Conservation (phyloP, 2,888 invertebrate species). For the Spisula solida region DNA sequence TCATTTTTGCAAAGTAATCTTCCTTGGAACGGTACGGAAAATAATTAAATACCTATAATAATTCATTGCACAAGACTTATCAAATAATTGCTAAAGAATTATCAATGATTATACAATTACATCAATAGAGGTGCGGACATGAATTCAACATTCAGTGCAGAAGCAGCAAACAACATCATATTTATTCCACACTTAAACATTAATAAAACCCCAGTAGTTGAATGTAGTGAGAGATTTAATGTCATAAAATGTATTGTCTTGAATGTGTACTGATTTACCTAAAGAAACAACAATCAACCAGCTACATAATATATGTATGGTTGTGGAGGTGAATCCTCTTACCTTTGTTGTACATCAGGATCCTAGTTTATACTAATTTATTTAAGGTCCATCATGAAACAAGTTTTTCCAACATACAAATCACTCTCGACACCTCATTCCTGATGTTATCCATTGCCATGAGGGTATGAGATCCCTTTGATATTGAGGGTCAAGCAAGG, state of each 20-base stretch:
- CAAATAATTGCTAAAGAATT: neutral
- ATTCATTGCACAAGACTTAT: neutral
- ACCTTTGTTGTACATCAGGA: too few species aligned
- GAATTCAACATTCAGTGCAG: neutral
- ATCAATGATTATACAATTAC: neutral
- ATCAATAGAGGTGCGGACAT: conserved; percentile 1
- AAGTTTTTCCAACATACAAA: too few species aligned
- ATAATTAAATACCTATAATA: neutral
- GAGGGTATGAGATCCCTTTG: too few species aligned
- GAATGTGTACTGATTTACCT: neutral
- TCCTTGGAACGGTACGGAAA: neutral
- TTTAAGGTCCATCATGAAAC: too few species aligned
- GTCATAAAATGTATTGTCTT: conserved; percentile 2
- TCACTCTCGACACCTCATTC: too few species aligned
- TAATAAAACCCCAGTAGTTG: neutral
- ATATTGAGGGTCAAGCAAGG: too few species aligned
- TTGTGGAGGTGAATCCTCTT: too few species aligned
- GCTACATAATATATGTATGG: too few species aligned
- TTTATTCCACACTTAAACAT: neutral
- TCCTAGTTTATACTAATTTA: too few species aligned
- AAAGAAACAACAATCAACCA: too few species aligned
- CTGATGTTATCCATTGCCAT: too few species aligned
- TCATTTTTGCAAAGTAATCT: neutral
- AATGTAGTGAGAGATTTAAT: neutral
- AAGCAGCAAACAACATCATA: neutral